phyloP scores from a whole-genome alignment of 2,797 vertebrate species.

The Yasuhikotakia modesta region DNA sequence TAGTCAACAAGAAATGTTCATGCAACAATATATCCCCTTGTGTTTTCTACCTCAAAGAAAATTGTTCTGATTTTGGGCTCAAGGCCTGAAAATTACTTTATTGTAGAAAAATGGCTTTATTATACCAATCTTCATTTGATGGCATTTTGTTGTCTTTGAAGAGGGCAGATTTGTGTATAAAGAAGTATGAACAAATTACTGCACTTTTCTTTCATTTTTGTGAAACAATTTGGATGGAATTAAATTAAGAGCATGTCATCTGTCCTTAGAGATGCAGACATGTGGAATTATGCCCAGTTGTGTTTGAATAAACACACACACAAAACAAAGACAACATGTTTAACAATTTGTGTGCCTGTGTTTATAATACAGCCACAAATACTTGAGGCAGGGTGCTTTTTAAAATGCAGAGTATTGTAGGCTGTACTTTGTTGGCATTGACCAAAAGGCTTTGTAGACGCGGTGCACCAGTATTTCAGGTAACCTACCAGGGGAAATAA shows the following conservation, averaged over 20 bases:
- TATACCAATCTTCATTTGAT: conserved; percentile 81
- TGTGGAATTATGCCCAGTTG: conserved; percentile 57
- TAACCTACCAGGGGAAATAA: not conserved
- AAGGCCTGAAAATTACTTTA: conserved; percentile 82
- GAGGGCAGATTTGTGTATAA: conserved; percentile 75
- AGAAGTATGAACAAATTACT: conserved; percentile 90
- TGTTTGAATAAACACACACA: conserved; percentile 35
- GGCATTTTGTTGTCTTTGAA: conserved; percentile 90
- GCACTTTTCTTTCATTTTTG: conserved; percentile 94
- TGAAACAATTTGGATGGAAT: conserved; percentile 87
- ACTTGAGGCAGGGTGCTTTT: not conserved
- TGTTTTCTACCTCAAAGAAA: conserved; percentile 51
- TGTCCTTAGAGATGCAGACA: conserved; percentile 82
- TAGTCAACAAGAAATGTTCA: conserved; percentile 62
- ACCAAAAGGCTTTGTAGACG: conserved; percentile 1
- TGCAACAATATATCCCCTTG: conserved; percentile 56
- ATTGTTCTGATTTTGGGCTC: conserved; percentile 59
- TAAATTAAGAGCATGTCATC: conserved; percentile 85
- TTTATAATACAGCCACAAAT: conserved; percentile 10
- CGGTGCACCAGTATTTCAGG: not conserved
- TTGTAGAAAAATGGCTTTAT: conserved; percentile 87
- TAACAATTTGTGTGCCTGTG: conserved; percentile 25
- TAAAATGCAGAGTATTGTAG: conserved; percentile 18
- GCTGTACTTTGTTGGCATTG: conserved; percentile 1
- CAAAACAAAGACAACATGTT: conserved; percentile 36